A percentile compares a stretch with the other conserved stretches of the same genome.
Conservation (phyloP, 2,113 vertebrate genomes). For the Bubalus kerabau region DNA sequence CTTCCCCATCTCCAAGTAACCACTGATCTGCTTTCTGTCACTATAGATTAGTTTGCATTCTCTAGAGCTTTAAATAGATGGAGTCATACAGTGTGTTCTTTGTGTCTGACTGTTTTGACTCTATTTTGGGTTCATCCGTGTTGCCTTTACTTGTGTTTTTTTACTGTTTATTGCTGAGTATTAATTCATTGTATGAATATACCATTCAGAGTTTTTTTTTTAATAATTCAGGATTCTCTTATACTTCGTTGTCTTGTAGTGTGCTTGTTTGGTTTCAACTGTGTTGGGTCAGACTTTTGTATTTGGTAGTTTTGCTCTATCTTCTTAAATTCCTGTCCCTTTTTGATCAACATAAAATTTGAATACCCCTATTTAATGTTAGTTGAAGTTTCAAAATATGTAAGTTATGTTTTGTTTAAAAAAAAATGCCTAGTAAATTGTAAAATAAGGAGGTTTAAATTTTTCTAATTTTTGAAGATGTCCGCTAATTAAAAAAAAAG, state of each 20-base stretch:
- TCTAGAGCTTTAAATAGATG: background rate
- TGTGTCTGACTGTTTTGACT: background rate
- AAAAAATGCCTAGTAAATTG: background rate
- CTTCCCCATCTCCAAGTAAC: background rate
- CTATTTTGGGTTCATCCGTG: background rate
- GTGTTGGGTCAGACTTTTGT: background rate
- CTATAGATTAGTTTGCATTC: background rate
- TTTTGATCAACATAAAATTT: background rate
- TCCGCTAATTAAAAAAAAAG: background rate
- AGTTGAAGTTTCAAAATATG: background rate
- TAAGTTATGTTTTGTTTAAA: background rate
- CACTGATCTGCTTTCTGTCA: background rate
- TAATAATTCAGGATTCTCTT: background rate
- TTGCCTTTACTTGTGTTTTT: background rate
- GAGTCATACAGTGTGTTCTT: background rate
- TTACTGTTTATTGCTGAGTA: background rate
- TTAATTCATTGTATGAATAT: background rate
- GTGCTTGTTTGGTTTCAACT: background rate
- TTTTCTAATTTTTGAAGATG: background rate
- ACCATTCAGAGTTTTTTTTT: background rate
- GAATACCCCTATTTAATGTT: background rate
- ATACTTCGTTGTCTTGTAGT: background rate
- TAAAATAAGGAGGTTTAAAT: background rate
- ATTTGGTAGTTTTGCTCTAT: background rate
- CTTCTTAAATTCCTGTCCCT: background rate